A percentile compares a stretch with the other conserved stretches of the same genome.
Conservation (phyloP, 2,113 vertebrate species). For the Planiliza haematocheilus region DNA sequence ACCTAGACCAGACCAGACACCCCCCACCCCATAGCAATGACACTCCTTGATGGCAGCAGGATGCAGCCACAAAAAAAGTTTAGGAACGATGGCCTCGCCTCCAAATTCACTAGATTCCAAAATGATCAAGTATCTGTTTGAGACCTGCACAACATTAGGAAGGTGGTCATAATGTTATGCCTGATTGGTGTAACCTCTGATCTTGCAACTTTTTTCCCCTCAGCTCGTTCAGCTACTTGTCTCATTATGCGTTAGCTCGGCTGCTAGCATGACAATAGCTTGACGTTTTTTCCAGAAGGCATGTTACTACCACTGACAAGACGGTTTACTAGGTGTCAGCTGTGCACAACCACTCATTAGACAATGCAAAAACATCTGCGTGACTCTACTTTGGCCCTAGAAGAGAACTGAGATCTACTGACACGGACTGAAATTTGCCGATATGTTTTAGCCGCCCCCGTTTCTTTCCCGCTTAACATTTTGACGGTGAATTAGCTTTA, state of each 20-base stretch:
- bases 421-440: not conserved
- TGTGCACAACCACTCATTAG: not conserved
- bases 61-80: too few relatives aligned
- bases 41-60: too few relatives aligned
- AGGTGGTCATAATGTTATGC: too few relatives aligned
- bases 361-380: not conserved
- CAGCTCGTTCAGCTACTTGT: too few relatives aligned
- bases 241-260: not conserved
- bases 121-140: too few relatives aligned
- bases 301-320: not conserved
- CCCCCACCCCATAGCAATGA: too few relatives aligned
- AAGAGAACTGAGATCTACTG: not conserved
- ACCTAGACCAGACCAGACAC: too few relatives aligned
- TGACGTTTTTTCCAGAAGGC: not conserved
- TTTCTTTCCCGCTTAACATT: slow-evolving; percentile 2
- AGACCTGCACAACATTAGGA: too few relatives aligned
- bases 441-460: not conserved
- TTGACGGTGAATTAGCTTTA: slow-evolving; percentile 31
- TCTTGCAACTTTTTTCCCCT: too few relatives aligned
- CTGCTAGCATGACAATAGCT: not conserved
- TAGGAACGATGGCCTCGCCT: too few relatives aligned
- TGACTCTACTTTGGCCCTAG: fast-evolving
- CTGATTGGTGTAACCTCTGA: too few relatives aligned
- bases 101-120: too few relatives aligned
- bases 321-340: not conserved